Evolutionary conservation across 2,113 vertebrate species (phyloP).

Genomic region (Podilymbus podiceps): DNA sequence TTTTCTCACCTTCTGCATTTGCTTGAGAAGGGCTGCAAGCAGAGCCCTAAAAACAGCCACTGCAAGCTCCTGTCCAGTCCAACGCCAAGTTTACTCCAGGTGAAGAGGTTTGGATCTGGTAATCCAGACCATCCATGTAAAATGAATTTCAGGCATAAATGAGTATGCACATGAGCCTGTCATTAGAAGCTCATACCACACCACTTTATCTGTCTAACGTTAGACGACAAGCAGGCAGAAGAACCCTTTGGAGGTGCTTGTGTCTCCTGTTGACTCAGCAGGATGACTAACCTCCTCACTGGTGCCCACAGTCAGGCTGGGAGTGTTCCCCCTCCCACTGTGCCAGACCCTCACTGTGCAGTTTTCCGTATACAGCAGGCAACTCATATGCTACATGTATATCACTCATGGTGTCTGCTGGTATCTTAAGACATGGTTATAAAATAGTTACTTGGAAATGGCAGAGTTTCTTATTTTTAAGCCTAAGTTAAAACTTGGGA

Average conservation of each 20-base stretch:
- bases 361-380: not conserved
- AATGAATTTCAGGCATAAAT: not conserved
- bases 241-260: not conserved
- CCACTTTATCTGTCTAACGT: not conserved
- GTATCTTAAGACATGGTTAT: not conserved
- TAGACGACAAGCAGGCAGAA: not conserved
- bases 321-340: not conserved
- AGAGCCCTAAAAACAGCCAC: not conserved
- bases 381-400: not conserved
- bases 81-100: not conserved
- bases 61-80: not conserved
- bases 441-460: not conserved
- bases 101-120: not conserved
- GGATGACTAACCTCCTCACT: slow-evolving; percentile 5
- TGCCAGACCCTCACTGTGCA: not conserved
- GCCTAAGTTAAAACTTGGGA: not conserved
- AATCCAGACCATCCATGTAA: not conserved
- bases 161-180: not conserved
- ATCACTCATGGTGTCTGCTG: not conserved
- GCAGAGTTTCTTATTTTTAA: not conserved
- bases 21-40: not conserved
- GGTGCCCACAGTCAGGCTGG: not conserved
- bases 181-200: not conserved
- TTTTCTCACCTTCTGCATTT: not conserved
- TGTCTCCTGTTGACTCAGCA: slow-evolving; percentile 19